Evolutionary conservation across 2,113 vertebrate species (phyloP).

Genomic region (Rhodinocichla rosea): DNA sequence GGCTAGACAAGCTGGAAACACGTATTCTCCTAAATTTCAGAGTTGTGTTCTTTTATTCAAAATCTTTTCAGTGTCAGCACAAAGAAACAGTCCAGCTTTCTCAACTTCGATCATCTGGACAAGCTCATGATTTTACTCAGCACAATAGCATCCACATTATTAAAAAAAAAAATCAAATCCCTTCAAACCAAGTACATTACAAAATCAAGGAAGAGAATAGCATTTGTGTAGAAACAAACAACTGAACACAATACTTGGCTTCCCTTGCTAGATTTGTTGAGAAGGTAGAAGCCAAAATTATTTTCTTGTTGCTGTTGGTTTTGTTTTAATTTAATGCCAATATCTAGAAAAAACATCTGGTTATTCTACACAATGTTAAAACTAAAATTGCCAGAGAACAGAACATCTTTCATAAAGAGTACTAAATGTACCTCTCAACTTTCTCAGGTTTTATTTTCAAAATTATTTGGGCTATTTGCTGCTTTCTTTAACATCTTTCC

Average conservation of each 20-base stretch:
- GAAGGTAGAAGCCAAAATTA: slow-evolving; percentile 29
- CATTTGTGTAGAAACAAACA: slow-evolving; percentile 57
- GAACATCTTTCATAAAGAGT: background rate
- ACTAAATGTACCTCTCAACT: slow-evolving; percentile 24
- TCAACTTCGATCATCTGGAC: slow-evolving; percentile 17
- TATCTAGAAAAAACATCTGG: slow-evolving; percentile 52
- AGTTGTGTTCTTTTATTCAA: background rate
- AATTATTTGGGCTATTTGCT: background rate
- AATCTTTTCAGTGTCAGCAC: background rate
- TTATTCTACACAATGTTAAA: slow-evolving; percentile 20
- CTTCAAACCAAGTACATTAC: slow-evolving; percentile 27
- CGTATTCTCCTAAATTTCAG: background rate
- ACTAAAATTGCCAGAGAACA: slow-evolving; percentile 38
- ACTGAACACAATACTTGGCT: slow-evolving; percentile 31
- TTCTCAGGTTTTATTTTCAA: slow-evolving; percentile 23
- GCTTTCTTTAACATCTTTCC: background rate
- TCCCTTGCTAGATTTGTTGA: slow-evolving; percentile 54
- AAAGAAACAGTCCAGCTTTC: slow-evolving; percentile 18
- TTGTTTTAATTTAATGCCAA: slow-evolving; percentile 41
- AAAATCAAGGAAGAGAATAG: slow-evolving; percentile 46
- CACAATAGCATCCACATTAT: background rate
- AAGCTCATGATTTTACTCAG: slow-evolving; percentile 17
- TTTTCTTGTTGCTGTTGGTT: background rate
- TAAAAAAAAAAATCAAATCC: slow-evolving; percentile 7
- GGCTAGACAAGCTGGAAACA: background rate